Evolutionary conservation across 2,113 vertebrate genomes (phyloP), one percentile per base, ranked within the genome.

Genomic region (Apteryx mantelli): DNA sequence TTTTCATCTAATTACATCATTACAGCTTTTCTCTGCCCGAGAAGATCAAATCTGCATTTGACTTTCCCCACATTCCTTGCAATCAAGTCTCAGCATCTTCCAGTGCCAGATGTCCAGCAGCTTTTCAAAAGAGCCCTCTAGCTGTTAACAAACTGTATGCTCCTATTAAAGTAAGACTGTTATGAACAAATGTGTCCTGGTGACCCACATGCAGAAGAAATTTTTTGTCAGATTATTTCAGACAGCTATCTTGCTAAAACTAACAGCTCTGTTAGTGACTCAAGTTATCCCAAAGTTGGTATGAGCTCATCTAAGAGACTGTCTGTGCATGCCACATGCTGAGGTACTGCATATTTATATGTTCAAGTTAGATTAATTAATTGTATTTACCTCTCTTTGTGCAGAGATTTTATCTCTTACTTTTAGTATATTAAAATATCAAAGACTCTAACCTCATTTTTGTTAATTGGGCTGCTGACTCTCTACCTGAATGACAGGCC

Each of bases 321-420:
- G 79, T 14, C 95, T 68, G 55, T 66, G 68, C 79, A 71, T 60
- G 86, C 68, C 32, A 80, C 13, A 83, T 30, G 24, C 50, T 93
- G 58, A 80, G 15, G 26, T 52, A 83, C 58, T 55, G n/a, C 3
- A 44, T 58, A 82, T 74, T 26, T 74, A 73, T 82, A 34, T 70
- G 46, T 44, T 65, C 60, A 38, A 22, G 56, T 76, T 66, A 80
- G 32, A 69, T 58, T 3, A 93, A 91, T 69, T 80, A 91, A 83
- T 46, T 69, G 26, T 32, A 70, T n/a, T 81, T 66, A 34, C 0
- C 0, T 88, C 48, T 85, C 53, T 40, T 71, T 78, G 46, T 80
- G 52, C 22, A 76, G 52, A 93, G 91, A 96, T 75, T 80, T 83
- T 90, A 60, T 94, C 86, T 87, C 79, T 88, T 56, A 40, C n/a